Evolutionary conservation across 2,888 invertebrate species (phyloP).

Genomic region (Ceraclea dissimilis): DNA sequence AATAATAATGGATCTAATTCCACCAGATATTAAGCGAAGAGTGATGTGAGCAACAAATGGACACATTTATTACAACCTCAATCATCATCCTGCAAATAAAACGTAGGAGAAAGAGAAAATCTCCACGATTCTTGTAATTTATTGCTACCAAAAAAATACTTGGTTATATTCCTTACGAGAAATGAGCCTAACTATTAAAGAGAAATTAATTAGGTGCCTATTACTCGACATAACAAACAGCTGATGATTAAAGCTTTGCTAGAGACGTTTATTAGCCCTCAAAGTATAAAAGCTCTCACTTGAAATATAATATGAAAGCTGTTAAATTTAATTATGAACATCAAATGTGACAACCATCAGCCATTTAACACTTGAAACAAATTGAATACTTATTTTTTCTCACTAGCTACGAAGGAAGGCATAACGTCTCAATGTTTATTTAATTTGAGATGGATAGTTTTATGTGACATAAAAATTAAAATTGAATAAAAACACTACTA

Average conservation of each 20-base stretch:
- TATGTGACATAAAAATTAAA: neutral
- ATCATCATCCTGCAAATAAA: neutral
- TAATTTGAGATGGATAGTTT: neutral
- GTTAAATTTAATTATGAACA: too few species aligned
- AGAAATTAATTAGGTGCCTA: neutral
- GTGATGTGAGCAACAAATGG: neutral
- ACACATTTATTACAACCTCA: slow-evolving; percentile 1
- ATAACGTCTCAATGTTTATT: neutral
- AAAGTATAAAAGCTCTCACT: too few species aligned
- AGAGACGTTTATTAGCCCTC: too few species aligned
- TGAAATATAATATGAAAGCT: too few species aligned
- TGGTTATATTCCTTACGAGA: neutral
- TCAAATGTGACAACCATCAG: too few species aligned
- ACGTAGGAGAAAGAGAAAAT: neutral
- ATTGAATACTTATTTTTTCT: neutral
- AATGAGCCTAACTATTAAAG: neutral
- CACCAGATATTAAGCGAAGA: neutral
- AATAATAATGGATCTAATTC: too few species aligned
- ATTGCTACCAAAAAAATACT: neutral
- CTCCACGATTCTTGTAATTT: neutral
- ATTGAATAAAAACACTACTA: neutral
- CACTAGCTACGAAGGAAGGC: neutral
- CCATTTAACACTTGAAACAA: neutral
- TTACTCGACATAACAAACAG: neutral
- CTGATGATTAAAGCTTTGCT: too few species aligned